Conservation (phyloP, 2,888 invertebrate species). For the Philereme vetulata region DNA sequence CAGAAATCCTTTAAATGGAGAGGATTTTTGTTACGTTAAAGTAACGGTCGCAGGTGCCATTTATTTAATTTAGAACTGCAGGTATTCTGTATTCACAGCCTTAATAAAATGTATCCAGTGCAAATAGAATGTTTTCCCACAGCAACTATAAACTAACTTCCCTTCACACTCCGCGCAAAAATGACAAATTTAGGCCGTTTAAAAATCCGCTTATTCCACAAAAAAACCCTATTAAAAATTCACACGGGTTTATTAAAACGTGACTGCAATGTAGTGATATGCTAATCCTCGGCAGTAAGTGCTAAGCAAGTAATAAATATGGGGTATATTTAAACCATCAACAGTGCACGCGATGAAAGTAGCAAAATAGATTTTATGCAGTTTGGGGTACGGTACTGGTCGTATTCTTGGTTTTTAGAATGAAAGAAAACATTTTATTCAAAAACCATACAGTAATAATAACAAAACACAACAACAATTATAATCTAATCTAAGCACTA, state of each 20-base stretch:
- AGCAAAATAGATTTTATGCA: slow-evolving; percentile 22
- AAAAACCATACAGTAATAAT: too few species aligned
- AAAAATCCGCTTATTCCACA: slow-evolving; percentile 28
- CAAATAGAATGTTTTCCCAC: too few species aligned
- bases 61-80: too few species aligned
- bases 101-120: too few species aligned
- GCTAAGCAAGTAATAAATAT: slow-evolving; percentile 47
- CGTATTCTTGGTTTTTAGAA: background rate
- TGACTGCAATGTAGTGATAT: slow-evolving; percentile 46
- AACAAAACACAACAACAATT: too few species aligned
- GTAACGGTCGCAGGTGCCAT: too few species aligned
- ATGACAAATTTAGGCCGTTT: slow-evolving; percentile 23
- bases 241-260: slow-evolving; percentile 47
- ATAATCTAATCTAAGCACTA: too few species aligned
- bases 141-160: slow-evolving; percentile 23
- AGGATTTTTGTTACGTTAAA: too few species aligned
- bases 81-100: too few species aligned
- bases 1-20: too few species aligned
- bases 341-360: slow-evolving; percentile 26
- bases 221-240: slow-evolving; percentile 38
- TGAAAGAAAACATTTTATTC: too few species aligned
- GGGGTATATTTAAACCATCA: slow-evolving; percentile 37
- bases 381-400: slow-evolving; percentile 16
- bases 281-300: slow-evolving; percentile 45
- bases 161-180: slow-evolving; percentile 15